Conservation (phyloP, 2,113 vertebrate species). For the Melanerpes formicivorus region DNA sequence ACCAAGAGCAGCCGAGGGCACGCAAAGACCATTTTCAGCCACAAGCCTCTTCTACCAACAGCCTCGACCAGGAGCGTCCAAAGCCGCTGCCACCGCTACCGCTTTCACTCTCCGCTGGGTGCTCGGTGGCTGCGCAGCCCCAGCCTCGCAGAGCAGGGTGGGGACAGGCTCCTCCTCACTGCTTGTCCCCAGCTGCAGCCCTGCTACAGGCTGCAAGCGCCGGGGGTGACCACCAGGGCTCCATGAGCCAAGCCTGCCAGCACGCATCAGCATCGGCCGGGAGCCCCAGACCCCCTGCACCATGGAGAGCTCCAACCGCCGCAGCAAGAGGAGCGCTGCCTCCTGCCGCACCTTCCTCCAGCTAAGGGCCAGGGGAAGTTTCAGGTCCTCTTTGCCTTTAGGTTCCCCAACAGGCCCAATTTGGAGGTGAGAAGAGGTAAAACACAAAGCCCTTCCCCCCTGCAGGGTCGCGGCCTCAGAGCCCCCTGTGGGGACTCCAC, state of each 20-base stretch:
- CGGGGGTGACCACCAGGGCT: neutral
- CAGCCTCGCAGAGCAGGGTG: neutral
- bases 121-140: neutral
- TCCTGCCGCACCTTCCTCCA: neutral
- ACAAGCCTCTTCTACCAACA: neutral
- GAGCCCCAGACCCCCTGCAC: neutral
- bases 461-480: neutral
- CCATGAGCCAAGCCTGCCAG: neutral
- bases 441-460: neutral
- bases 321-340: neutral
- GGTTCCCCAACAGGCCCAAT: neutral
- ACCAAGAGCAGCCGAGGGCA: neutral
- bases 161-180: neutral
- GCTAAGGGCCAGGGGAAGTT: neutral
- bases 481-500: neutral
- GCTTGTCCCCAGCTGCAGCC: neutral
- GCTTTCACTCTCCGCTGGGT: neutral
- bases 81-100: neutral
- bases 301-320: neutral
- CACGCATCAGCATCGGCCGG: accelerated
- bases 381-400: neutral
- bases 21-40: neutral
- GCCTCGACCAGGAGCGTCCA: neutral
- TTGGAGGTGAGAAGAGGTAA: neutral
- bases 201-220: neutral